Percentiles rank a stretch among this genome's conserved stretches.
phyloP scores from a whole-genome alignment of 2,888 invertebrate genomes.

The Crocallis elinguaria region DNA sequence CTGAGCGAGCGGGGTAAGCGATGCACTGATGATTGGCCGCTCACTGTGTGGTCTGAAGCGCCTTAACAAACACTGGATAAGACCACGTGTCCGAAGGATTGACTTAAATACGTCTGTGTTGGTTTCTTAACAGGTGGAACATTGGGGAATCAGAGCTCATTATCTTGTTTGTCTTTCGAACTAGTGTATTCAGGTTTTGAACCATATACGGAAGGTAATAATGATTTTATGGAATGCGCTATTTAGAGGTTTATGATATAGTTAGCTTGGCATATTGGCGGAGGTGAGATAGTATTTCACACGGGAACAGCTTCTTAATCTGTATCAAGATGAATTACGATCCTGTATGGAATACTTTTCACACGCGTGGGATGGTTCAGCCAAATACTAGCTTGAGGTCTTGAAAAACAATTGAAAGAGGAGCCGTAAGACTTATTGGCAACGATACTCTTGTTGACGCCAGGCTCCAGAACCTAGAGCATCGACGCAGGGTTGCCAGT shows the following conservation, averaged over 20 bases:
- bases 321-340: too few relatives aligned
- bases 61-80: conserved; percentile 67
- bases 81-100: conserved; percentile 62
- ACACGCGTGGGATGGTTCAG: too few relatives aligned
- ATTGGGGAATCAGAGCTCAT: conserved; percentile 36
- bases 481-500: too few relatives aligned
- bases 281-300: too few relatives aligned
- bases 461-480: too few relatives aligned
- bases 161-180: conserved; percentile 37
- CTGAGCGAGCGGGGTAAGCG: conserved; percentile 56
- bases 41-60: conserved; percentile 78
- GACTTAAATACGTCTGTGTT: conserved; percentile 46
- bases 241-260: background rate
- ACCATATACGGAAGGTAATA: conserved; percentile 9
- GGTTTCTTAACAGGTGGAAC: conserved; percentile 42
- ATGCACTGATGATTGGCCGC: conserved; percentile 75
- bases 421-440: too few relatives aligned
- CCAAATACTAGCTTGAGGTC: too few relatives aligned
- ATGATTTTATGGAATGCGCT: conserved; percentile 11
- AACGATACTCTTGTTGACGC: too few relatives aligned
- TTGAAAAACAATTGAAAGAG: too few relatives aligned
- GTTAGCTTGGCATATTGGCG: background rate
- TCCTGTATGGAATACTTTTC: too few relatives aligned
- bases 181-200: conserved; percentile 16
- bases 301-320: too few relatives aligned